phyloP scores from a whole-genome alignment of 2,797 vertebrate species.

The Arctocebus calabarensis region DNA sequence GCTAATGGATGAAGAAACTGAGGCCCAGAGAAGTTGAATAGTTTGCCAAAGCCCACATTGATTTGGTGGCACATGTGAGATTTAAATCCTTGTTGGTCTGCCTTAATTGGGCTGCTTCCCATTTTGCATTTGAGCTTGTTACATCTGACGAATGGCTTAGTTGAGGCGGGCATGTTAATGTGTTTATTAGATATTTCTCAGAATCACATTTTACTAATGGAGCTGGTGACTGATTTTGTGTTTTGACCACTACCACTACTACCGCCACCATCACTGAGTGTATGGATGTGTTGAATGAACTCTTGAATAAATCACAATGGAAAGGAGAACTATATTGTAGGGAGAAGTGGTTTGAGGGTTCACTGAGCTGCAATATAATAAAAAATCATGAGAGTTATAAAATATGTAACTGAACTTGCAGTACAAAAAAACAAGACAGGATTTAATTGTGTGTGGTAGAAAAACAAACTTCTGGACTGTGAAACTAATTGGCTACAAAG shows the following conservation, averaged over 20 bases:
- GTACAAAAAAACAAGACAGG: not conserved
- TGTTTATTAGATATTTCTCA: not conserved
- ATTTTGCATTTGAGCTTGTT: constrained; percentile 11
- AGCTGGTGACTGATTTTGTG: not conserved
- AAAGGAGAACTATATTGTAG: not conserved
- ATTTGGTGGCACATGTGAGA: not conserved
- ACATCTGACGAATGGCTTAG: constrained; percentile 9
- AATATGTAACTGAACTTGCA: constrained; percentile 42
- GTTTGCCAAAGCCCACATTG: not conserved
- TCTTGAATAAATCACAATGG: not conserved
- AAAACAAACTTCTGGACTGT: constrained; percentile 34
- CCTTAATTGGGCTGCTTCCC: constrained; percentile 7
- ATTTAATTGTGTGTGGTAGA: constrained; percentile 23
- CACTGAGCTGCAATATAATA: constrained; percentile 21
- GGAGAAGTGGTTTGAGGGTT: constrained; percentile 39
- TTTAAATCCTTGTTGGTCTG: constrained; percentile 26
- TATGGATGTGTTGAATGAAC: not conserved
- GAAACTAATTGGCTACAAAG: constrained; percentile 24
- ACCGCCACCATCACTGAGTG: not conserved
- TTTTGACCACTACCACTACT: not conserved
- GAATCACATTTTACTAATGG: not conserved
- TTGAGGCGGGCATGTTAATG: not conserved
- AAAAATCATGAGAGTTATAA: constrained; percentile 41
- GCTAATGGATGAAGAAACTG: constrained; percentile 26
- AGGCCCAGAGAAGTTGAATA: constrained; percentile 15